These are phyloP conservation scores for Catharus bicknelli DNA, from an alignment of 2,113 vertebrate species.

Conservation along the genomic window DNA sequence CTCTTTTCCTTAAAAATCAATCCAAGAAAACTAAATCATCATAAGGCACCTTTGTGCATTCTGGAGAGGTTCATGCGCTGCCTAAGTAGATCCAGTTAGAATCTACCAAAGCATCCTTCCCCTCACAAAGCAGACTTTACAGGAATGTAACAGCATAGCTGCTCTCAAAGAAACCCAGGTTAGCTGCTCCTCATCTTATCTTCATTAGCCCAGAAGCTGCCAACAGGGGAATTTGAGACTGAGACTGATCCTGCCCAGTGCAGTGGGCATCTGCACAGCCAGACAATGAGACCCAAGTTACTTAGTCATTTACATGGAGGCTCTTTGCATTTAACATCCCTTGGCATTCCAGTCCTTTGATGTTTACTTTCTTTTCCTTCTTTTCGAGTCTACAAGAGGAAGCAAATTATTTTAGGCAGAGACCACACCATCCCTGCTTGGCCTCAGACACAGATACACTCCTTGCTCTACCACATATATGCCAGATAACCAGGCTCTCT, in stretches of 20 bases:
- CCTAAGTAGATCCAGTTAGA: background rate
- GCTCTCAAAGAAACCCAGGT: background rate
- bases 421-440: accelerated
- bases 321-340: background rate
- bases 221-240: background rate
- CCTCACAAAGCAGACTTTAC: background rate
- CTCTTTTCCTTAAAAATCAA: background rate
- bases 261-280: background rate
- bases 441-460: background rate
- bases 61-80: background rate
- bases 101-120: background rate
- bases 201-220: background rate
- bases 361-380: background rate
- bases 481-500: background rate
- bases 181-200: background rate
- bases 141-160: background rate
- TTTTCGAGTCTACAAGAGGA: background rate
- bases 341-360: background rate
- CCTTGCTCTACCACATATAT: background rate
- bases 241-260: background rate
- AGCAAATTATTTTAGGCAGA: background rate
- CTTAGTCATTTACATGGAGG: background rate
- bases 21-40: background rate
- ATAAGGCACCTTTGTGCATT: background rate
- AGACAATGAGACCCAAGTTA: background rate